These are phyloP conservation scores for Alligator sinensis DNA, from an alignment of 2,113 vertebrate genomes.

Conservation along the genomic window DNA sequence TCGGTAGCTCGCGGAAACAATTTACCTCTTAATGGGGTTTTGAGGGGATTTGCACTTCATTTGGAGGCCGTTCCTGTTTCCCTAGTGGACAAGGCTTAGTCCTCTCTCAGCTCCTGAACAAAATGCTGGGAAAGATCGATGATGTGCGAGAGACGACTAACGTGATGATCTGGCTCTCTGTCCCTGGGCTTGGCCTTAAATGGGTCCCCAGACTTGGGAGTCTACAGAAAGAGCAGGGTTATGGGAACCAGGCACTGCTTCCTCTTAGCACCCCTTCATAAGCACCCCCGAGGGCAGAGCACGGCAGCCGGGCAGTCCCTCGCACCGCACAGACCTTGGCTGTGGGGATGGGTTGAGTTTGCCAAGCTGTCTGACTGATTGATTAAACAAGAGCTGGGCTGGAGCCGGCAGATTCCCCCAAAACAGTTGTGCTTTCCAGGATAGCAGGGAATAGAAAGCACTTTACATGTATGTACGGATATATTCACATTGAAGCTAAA, in stretches of 20 bases:
- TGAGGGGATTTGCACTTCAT: not conserved
- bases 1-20: not conserved
- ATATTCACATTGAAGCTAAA: conserved; percentile 17
- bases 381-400: conserved; percentile 29
- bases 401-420: conserved; percentile 2
- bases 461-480: not conserved
- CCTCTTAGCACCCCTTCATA: too few species aligned
- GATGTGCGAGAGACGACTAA: too few species aligned
- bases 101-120: too few species aligned
- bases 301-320: too few species aligned
- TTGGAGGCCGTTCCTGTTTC: too few species aligned
- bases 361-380: conserved; percentile 9
- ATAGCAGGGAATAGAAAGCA: conserved; percentile 25
- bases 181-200: too few species aligned
- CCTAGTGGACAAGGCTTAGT: too few species aligned
- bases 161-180: too few species aligned
- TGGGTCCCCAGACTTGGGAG: not conserved
- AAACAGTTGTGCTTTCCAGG: not conserved
- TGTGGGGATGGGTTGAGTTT: conserved; percentile 8
- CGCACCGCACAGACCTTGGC: not conserved
- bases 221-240: too few species aligned
- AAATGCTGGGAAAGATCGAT: too few species aligned
- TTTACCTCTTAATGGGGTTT: not conserved
- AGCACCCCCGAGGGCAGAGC: too few species aligned
- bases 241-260: too few species aligned